Base-by-base conservation (phyloP, 1,140 invertebrate genomes). In the Ips nitidus region DNA sequence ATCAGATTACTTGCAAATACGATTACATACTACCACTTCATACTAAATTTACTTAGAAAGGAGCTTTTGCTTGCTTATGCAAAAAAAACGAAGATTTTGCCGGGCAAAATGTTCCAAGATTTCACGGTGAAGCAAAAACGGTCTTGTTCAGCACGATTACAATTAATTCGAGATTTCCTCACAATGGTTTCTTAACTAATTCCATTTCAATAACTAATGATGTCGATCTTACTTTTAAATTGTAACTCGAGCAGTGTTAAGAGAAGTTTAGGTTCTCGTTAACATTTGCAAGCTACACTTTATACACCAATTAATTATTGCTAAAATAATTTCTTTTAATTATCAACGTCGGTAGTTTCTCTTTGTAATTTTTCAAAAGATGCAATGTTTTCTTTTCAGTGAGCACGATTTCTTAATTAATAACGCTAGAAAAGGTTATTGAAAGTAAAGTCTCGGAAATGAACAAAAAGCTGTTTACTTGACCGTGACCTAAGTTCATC, bases 101-200 rank as follows among this genome's bases (percentile, higher is more conserved):
- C 22, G 22, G 22, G 37, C 57, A 59, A 59, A 59, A 59, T 41
- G 42, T 59, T 41, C 57, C 8, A n/a, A 41, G 37, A 42, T 42
- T 42, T 41, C 57, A 59, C n/a, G n/a, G 8, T 42, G 39, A 6
- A 55, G 37, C 39, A 59, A 59, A 59, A 59, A 59, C 8, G 8
- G 39, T 41, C 40, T 42, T 59, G 57, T 42, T 59, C 41, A n/a
- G 57, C 57, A 59, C 57, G 57, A 42, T 59, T 41, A 36, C 57
- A 39, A 56, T 22, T 55, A 6, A 6, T 42, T 22, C 38, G 7
- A 55, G n/a, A 55, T 59, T 59, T 59, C 57, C 40, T 40, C 57
- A 59, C 41, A 38, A n/a, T 5, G 8, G 42, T 59, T 59, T 59
- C 57, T 42, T 42, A 59, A 59, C 40, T 40, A 42, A 59, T 42